These are phyloP conservation scores for Drosophila nigritarsus DNA, from an alignment of 2,888 invertebrate genomes.

Conservation along the genomic window DNA sequence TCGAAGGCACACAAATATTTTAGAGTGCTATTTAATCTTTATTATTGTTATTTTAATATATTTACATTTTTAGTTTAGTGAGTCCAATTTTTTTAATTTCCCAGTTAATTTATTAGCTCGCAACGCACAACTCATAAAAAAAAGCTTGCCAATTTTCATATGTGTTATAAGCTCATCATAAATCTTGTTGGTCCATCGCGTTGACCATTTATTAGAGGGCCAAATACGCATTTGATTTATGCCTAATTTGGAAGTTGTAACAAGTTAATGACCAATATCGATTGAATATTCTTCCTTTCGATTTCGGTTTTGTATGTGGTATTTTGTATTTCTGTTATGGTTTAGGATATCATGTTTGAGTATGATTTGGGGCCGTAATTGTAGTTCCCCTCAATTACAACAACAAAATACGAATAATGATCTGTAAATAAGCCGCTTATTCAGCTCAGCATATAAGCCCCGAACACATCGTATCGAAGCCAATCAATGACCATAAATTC, in stretches of 20 bases:
- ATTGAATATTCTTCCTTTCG: conserved; percentile 11
- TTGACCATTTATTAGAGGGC: conserved; percentile 29
- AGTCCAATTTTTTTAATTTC: background rate
- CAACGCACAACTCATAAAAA: conserved; percentile 25
- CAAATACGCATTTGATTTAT: conserved; percentile 44
- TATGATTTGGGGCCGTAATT: background rate
- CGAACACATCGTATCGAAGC: conserved; percentile 13
- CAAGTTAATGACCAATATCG: conserved; percentile 57
- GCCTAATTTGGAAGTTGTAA: conserved; percentile 56
- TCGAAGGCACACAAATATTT: background rate
- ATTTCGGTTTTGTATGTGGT: background rate
- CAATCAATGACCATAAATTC: conserved; percentile 51
- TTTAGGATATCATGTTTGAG: background rate
- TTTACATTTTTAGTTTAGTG: background rate
- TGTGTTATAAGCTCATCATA: conserved; percentile 19
- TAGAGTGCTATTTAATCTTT: too few relatives aligned
- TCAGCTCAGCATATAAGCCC: conserved; percentile 11
- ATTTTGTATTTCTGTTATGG: background rate
- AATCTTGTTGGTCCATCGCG: conserved; percentile 16
- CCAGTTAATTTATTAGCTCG: background rate
- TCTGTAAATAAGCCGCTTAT: conserved; percentile 58
- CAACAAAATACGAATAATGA: conserved; percentile 53
- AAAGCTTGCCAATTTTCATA: conserved; percentile 23
- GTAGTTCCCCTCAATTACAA: conserved; percentile 39
- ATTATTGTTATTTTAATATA: background rate